These are phyloP conservation scores for Drosophila falleni DNA, from an alignment of 2,888 invertebrate species.

Conservation along the genomic window DNA sequence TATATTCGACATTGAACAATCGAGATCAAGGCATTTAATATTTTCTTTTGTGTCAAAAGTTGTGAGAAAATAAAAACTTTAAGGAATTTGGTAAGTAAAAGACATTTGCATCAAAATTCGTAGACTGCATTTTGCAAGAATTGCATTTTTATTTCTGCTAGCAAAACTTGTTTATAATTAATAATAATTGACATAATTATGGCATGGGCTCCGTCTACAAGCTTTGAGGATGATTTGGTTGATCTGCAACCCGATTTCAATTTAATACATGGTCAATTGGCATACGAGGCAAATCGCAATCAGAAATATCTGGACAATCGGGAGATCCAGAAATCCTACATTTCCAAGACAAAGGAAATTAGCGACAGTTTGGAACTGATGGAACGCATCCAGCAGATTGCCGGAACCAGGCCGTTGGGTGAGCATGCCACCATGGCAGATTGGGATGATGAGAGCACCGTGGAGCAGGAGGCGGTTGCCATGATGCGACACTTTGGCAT, in stretches of 20 bases:
- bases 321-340: slow-evolving; percentile 15
- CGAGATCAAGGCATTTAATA: slow-evolving; percentile 1
- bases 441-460: slow-evolving; percentile 72
- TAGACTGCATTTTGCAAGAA: too few species aligned
- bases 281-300: slow-evolving; percentile 50
- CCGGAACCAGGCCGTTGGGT: slow-evolving; percentile 76
- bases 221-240: slow-evolving; percentile 83
- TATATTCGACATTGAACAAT: neutral
- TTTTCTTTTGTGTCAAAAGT: neutral
- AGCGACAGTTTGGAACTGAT: slow-evolving; percentile 65
- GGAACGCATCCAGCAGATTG: slow-evolving; percentile 77
- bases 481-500: slow-evolving; percentile 81
- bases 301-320: slow-evolving; percentile 33
- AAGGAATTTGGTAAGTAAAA: too few species aligned
- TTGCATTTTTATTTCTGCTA: slow-evolving; percentile 10
- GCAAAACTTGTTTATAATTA: slow-evolving; percentile 15
- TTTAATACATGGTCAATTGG: slow-evolving; percentile 74
- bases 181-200: slow-evolving; percentile 38
- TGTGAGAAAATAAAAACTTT: neutral
- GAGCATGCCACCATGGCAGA: slow-evolving; percentile 76
- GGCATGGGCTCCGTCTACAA: slow-evolving; percentile 76
- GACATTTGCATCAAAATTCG: too few species aligned
- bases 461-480: slow-evolving; percentile 77
- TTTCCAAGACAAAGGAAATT: slow-evolving; percentile 40
- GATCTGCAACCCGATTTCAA: slow-evolving; percentile 74